Conservation (phyloP, 2,113 vertebrate genomes). For the Todiramphus chloris region DNA sequence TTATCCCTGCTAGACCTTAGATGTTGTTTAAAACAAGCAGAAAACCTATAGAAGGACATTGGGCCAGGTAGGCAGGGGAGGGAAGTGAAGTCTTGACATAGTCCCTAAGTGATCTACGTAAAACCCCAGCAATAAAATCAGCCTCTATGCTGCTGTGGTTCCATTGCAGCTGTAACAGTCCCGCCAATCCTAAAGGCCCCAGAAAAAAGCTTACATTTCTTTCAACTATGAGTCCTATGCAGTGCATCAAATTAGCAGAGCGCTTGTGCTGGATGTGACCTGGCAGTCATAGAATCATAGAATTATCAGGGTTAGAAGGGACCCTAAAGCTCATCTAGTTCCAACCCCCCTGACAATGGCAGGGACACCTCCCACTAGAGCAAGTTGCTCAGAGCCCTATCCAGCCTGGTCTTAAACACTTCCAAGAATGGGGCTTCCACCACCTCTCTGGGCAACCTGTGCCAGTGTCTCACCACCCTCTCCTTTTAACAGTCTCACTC, state of each 20-base stretch:
- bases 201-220: neutral
- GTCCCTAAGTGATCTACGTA: neutral
- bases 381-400: too few relatives aligned
- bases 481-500: neutral
- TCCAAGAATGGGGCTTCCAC: too few relatives aligned
- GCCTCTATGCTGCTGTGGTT: neutral
- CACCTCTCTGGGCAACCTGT: too few relatives aligned
- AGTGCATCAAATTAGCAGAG: neutral
- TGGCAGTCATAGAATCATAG: too few relatives aligned
- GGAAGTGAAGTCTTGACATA: neutral
- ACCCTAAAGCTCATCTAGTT: too few relatives aligned
- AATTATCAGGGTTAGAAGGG: too few relatives aligned
- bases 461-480: too few relatives aligned
- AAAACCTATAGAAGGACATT: neutral
- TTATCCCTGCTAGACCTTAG: neutral
- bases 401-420: too few relatives aligned
- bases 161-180: neutral
- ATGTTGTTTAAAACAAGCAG: neutral
- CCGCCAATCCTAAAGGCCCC: neutral
- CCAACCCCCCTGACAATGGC: too few relatives aligned
- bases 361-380: too few relatives aligned
- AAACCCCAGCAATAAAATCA: neutral
- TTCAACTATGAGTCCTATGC: neutral
- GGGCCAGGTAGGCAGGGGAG: too few relatives aligned
- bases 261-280: neutral